Evolutionary conservation across 2,113 vertebrate genomes (phyloP).

Genomic region (Rhipidura dahli): DNA sequence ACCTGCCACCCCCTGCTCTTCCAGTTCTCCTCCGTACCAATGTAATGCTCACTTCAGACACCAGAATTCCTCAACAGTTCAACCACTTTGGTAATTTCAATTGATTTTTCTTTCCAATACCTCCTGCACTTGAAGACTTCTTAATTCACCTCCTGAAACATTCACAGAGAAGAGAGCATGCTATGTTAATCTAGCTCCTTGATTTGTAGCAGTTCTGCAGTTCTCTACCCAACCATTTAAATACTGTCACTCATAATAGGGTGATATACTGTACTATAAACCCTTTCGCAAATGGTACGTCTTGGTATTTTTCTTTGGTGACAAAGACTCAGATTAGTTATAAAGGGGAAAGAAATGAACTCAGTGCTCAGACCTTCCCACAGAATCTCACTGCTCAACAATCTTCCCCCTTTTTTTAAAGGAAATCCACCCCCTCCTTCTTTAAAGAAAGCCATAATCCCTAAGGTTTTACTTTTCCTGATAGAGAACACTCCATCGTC

Average conservation of each 20-base stretch:
- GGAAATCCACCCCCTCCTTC: not conserved
- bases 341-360: not conserved
- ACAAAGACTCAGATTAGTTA: constrained; percentile 21
- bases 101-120: not conserved
- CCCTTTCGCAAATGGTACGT: constrained; percentile 1
- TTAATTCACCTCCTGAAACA: not conserved
- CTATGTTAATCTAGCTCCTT: constrained; percentile 45
- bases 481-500: not conserved
- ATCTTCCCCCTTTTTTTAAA: not conserved
- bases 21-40: accelerated
- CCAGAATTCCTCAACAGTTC: not conserved
- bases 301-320: constrained; percentile 61
- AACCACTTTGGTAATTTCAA: not conserved
- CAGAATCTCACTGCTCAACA: not conserved
- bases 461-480: not conserved
- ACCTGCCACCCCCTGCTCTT: not conserved
- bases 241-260: constrained; percentile 64
- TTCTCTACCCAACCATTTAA: constrained; percentile 69
- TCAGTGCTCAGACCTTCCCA: not conserved
- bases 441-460: not conserved
- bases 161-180: not conserved
- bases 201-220: constrained; percentile 56
- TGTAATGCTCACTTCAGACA: not conserved
- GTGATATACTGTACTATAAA: constrained; percentile 68
- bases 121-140: not conserved